Evolutionary conservation across 2,797 vertebrate genomes (phyloP).

Genomic region (Graptemys geographica): DNA sequence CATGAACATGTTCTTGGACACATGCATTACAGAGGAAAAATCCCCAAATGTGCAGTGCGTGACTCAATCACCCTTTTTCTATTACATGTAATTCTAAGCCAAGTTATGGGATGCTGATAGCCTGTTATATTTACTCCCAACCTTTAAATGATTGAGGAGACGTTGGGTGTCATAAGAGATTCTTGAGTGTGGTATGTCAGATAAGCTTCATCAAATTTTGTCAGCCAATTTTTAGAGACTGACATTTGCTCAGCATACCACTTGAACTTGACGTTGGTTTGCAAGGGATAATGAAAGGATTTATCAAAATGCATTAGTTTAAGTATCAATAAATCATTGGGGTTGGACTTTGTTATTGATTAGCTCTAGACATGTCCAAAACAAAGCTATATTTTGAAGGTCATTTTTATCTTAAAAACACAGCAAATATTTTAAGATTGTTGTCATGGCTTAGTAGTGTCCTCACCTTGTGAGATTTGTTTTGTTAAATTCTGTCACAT

Average conservation of each 20-base stretch:
- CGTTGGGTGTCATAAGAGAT: neutral
- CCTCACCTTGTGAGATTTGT: constrained; percentile 7
- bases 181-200: constrained; percentile 17
- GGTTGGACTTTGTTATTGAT: constrained; percentile 59
- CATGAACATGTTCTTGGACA: neutral
- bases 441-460: constrained; percentile 8
- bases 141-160: constrained; percentile 41
- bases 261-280: constrained; percentile 51
- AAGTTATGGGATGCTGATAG: neutral
- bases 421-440: constrained; percentile 17
- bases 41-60: neutral
- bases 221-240: constrained; percentile 46
- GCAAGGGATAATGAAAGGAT: constrained; percentile 52
- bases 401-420: constrained; percentile 38
- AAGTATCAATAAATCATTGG: constrained; percentile 64
- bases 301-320: constrained; percentile 58
- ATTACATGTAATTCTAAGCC: neutral
- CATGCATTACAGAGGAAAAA: constrained; percentile 28
- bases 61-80: neutral
- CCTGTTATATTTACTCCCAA: constrained; percentile 20
- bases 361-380: constrained; percentile 48
- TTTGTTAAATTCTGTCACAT: constrained; percentile 33
- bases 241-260: neutral
- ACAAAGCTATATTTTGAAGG: constrained; percentile 51
- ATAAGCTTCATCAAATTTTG: constrained; percentile 27